Conservation (phyloP, 2,888 invertebrate genomes). For the Meiosimyza platycephala region DNA sequence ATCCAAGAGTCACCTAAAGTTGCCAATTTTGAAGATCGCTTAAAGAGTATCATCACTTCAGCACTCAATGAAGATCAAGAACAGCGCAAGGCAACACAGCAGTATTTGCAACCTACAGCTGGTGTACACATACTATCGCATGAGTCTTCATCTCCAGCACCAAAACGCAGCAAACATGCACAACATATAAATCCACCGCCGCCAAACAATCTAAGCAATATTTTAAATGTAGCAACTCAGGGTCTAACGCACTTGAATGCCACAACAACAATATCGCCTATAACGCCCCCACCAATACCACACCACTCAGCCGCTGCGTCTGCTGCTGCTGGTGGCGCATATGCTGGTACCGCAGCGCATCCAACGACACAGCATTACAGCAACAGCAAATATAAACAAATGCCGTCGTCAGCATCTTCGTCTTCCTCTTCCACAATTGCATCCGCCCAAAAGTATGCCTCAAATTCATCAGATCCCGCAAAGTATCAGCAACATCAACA, state of each 20-base stretch:
- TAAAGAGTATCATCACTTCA: slow-evolving; percentile 87
- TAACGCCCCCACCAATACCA: slow-evolving; percentile 61
- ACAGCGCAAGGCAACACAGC: slow-evolving; percentile 63
- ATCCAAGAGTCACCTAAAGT: slow-evolving; percentile 81
- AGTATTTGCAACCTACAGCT: slow-evolving; percentile 43
- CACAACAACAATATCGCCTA: slow-evolving; percentile 66
- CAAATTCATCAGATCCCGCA: slow-evolving; percentile 39
- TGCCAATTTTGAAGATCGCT: slow-evolving; percentile 89
- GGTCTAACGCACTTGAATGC: slow-evolving; percentile 65
- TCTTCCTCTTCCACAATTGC: slow-evolving; percentile 43
- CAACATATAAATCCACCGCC: slow-evolving; percentile 42
- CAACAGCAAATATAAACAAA: slow-evolving; percentile 35
- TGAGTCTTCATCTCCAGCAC: slow-evolving; percentile 51
- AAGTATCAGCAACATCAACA: slow-evolving; percentile 44
- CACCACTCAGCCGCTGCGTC: slow-evolving; percentile 23
- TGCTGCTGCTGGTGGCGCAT: slow-evolving; percentile 47
- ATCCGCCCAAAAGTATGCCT: slow-evolving; percentile 39
- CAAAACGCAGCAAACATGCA: slow-evolving; percentile 58
- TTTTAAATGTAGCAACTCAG: slow-evolving; percentile 64
- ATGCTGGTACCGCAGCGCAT: slow-evolving; percentile 21
- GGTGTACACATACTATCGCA: slow-evolving; percentile 7
- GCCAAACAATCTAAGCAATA: slow-evolving; percentile 61
- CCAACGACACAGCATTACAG: slow-evolving; percentile 36
- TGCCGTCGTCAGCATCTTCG: slow-evolving; percentile 12
- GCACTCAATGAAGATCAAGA: slow-evolving; percentile 87